Conservation (phyloP, 2,113 vertebrate genomes). For the Apus apus region DNA sequence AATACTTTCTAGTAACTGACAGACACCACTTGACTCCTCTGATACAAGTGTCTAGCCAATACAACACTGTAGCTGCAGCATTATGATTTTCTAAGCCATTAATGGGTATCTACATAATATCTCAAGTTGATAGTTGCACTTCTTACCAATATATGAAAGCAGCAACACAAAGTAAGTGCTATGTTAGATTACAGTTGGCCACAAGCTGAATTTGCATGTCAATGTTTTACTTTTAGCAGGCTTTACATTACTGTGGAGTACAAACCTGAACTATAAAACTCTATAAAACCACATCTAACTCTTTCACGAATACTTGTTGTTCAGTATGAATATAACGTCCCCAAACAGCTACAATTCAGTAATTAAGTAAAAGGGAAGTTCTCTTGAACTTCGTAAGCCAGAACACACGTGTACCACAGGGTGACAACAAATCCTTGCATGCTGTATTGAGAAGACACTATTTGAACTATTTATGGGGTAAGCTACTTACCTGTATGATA, state of each 20-base stretch:
- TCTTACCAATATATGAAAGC: background rate
- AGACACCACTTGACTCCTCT: background rate
- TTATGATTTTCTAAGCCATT: background rate
- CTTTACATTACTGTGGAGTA: background rate
- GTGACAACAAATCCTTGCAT: background rate
- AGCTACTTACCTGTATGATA: background rate
- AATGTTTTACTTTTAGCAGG: background rate
- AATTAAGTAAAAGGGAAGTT: background rate
- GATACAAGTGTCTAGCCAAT: background rate
- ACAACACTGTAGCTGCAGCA: background rate
- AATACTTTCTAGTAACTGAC: background rate
- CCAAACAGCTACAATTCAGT: background rate
- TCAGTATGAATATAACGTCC: background rate
- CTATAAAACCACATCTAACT: background rate
- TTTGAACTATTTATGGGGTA: background rate
- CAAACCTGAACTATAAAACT: background rate
- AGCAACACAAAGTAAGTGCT: background rate
- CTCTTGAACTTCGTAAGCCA: background rate
- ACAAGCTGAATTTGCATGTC: background rate
- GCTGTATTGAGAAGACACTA: background rate
- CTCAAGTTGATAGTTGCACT: background rate
- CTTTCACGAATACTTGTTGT: background rate
- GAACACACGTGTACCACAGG: rapidly evolving
- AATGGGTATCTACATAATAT: background rate
- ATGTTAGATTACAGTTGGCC: background rate